Conservation (phyloP, 2,113 vertebrate genomes). For the Rattus norvegicus region GRCr8 NC_086029.1:69140501-69141000, state of each 20-base stretch:
- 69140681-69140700: conserved; percentile 21
- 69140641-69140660: background rate
- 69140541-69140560: background rate
- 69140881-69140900: background rate
- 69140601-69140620: background rate
- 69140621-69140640: background rate
- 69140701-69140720: background rate
- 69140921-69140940: conserved; percentile 52
- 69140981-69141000: conserved; percentile 13
- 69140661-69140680: background rate
- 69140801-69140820: background rate
- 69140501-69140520: conserved; percentile 17
- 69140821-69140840: background rate
- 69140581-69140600: background rate
- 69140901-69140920: background rate
- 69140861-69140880: background rate
- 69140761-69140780: background rate
- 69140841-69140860: too few species aligned
- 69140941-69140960: conserved; percentile 25
- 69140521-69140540: conserved; percentile 17
- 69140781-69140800: background rate
- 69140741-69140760: background rate
- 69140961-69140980: background rate
- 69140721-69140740: background rate
- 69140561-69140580: conserved; percentile 38